These are phyloP conservation scores for Conops quadrifasciatus DNA, from an alignment of 2,888 invertebrate genomes.

Conservation along the genomic window DNA sequence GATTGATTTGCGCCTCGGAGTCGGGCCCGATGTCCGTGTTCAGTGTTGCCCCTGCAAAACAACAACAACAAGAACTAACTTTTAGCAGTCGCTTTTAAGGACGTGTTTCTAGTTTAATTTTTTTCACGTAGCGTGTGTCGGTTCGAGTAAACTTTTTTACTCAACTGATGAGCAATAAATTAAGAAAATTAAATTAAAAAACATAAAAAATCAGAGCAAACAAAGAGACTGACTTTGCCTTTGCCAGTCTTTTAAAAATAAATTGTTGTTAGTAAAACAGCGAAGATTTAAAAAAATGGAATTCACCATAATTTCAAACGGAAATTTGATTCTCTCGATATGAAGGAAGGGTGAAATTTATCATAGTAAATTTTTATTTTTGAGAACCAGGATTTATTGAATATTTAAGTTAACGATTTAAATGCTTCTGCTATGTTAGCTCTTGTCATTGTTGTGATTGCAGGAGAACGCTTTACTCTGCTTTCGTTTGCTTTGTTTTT, in stretches of 20 bases:
- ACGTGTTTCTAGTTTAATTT: conserved; percentile 31
- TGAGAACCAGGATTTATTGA: conserved; percentile 37
- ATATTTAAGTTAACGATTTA: background rate
- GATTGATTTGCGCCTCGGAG: conserved; percentile 72
- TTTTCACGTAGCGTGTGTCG: background rate
- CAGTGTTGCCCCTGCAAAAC: conserved; percentile 71
- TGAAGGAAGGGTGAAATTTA: conserved; percentile 1
- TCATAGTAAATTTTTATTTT: conserved; percentile 41
- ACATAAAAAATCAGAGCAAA: conserved; percentile 34
- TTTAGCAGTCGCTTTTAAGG: conserved; percentile 55
- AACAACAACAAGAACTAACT: conserved; percentile 70
- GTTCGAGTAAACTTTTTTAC: conserved; percentile 44
- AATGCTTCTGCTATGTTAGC: conserved; percentile 47
- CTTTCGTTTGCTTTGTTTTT: conserved; percentile 27
- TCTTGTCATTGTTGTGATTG: conserved; percentile 55
- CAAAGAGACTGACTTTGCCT: conserved; percentile 2
- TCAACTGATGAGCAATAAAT: conserved; percentile 22
- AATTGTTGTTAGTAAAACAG: conserved; percentile 17
- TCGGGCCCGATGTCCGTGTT: conserved; percentile 71
- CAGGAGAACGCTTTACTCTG: conserved; percentile 20
- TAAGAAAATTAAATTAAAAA: conserved; percentile 24
- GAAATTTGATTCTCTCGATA: too few species aligned
- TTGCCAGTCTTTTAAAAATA: background rate
- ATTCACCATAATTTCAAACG: conserved; percentile 3
- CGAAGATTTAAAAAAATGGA: background rate